Evolutionary conservation across 2,113 vertebrate genomes (phyloP), one percentile per base, ranked within the genome.

Genomic region (Pluvianellus socialis): DNA sequence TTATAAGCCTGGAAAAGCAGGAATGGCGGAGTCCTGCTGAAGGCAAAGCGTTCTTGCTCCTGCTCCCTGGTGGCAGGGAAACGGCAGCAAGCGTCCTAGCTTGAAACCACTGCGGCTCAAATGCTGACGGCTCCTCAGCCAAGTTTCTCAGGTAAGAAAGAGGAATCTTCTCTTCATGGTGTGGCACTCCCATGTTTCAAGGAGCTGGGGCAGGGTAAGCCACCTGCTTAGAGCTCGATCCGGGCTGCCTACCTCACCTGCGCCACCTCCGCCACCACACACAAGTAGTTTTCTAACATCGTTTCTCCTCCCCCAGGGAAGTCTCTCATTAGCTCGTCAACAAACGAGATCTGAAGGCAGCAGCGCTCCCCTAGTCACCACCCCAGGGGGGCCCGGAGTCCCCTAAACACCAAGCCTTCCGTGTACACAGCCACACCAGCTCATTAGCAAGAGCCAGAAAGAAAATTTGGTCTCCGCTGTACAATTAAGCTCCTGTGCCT

Each of bases 341-440:
- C 32, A 56, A 82, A 50, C 0, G 7, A 67, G 82, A 12, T 10
- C 6, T 6, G 26, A 62, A 62, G 14, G 33, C 70, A 68, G 83
- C 79, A 65, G 53, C 1, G 2, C 71, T 12, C 74, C 62, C 50
- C 62, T 5, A 12, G 27, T 5, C 65, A 26, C 30, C 59, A 23
- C 30, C 50, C 63, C 23, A 3, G 12, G 3, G 32, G 55, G 7
- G 2, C 47, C 68, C 4, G 24, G 8, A 63, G 33, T 30, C 35
- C 63, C 68, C 72, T 33, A 2, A 23, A 33, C 40, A 22, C 72
- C 32, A 1, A 6, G 28, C 19, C 56, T n/a, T 70, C 0, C 0
- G 7, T 5, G 28, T 10, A 8, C 17, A 7, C 27, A 8, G 1
- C 10, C 56, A 20, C 4, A 15, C 18, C 55, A 35, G 40, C 86